Percentiles rank a stretch among this genome's conserved stretches.
These are phyloP conservation scores for Streblospio benedicti DNA, from an alignment of 1,140 invertebrate species.

Conservation along the genomic window DNA sequence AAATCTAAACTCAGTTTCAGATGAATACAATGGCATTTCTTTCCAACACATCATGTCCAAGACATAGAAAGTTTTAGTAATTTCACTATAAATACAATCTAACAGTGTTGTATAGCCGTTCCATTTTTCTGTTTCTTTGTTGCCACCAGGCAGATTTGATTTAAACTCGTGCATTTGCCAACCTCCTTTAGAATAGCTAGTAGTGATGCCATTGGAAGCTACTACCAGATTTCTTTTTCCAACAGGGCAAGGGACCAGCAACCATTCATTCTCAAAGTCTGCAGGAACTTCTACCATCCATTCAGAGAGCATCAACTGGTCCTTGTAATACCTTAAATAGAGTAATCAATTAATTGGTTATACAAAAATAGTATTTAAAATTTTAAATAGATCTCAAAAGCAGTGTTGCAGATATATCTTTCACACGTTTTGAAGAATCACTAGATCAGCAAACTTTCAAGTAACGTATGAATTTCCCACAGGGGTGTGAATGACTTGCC, in stretches of 20 bases:
- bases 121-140: neutral
- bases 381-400: no score
- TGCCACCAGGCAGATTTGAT: neutral
- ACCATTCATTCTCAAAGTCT: constrained; percentile 64
- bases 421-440: no score
- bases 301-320: constrained; percentile 73
- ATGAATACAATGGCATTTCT: constrained; percentile 65
- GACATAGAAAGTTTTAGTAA: constrained; percentile 60
- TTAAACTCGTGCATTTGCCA: neutral
- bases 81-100: constrained; percentile 68
- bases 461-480: no score
- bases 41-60: constrained; percentile 78
- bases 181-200: neutral
- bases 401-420: no score
- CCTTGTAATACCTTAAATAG: no score
- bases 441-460: no score
- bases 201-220: constrained; percentile 59
- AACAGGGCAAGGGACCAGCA: constrained; percentile 71
- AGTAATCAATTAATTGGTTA: no score
- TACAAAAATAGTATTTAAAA: no score
- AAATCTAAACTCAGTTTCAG: constrained; percentile 68
- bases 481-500: no score
- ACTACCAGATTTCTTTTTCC: constrained; percentile 70
- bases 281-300: constrained; percentile 79
- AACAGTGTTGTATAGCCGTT: constrained; percentile 51